Base-by-base conservation (phyloP, 2,888 invertebrate genomes). In the Caenorhabditis sulstoni region DNA sequence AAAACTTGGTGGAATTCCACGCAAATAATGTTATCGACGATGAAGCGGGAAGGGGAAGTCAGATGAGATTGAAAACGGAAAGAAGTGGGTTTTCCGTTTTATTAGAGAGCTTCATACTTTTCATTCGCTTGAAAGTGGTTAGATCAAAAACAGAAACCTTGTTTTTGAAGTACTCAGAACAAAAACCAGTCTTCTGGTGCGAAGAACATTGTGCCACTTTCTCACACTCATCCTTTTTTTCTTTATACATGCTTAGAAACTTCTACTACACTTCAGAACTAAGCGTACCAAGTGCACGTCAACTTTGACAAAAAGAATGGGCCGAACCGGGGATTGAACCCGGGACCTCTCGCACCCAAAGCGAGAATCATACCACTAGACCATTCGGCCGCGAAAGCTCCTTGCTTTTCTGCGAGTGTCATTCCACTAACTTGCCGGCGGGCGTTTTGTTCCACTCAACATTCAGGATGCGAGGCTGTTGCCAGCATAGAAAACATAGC, bases 301-400 rank as follows among this genome's bases (percentile, higher is more conserved):
- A 20, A 41, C 20, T 20, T 18, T 22, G 18, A n/a, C 29, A 73
- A 73, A 71, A 64, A 22, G 49, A 62, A 75, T 81, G 85, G 85
- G 85, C 85, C 79, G 83, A 85, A 83, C 86, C 87, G 87, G 86
- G 86, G 85, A 84, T 87, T 81, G 87, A 87, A 84, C 87, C 87
- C 88, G 88, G 88, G 88, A 87, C 88, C 88, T 88, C 88, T 88
- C 88, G 88, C 88, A 88, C 88, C 88, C 88, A 81, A 88, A 88
- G 88, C 88, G 88, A 88, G 88, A 88, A 88, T 88, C 88, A 88
- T 88, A 86, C 88, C 88, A 85, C 88, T 88, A 88, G 88, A 88
- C 88, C 88, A 88, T 85, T 78, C 81, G 81, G 81, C 81, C 81
- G 45, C 67, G 23, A 12, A 16, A 9, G 35, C 35, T n/a, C n/a